Evolutionary conservation across 1,140 invertebrate genomes (phyloP).

Genomic region (Drosophila simulans): DNA sequence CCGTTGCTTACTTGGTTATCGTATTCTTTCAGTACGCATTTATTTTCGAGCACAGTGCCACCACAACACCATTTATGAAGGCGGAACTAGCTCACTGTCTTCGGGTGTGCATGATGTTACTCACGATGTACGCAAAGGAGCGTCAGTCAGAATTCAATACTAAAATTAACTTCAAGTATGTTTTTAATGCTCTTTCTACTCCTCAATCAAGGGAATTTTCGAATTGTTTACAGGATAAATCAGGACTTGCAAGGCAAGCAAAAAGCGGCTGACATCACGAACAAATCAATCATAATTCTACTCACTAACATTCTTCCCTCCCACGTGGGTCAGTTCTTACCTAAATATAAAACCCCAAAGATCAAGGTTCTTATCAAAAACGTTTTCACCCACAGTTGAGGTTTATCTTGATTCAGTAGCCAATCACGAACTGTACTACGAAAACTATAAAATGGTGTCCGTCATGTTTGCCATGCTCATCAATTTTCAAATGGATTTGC

Average conservation of each 20-base stretch:
- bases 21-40: constrained; percentile 86
- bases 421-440: constrained; percentile 92
- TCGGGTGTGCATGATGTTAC: constrained; percentile 88
- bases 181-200: background rate
- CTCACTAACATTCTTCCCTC: constrained; percentile 93
- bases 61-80: constrained; percentile 88
- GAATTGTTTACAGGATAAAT: constrained; percentile 6
- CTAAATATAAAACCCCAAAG: background rate
- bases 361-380: no score
- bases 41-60: constrained; percentile 86
- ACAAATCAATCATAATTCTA: constrained; percentile 92
- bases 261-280: constrained; percentile 89
- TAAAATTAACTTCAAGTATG: constrained; percentile 88
- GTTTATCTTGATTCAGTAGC: constrained; percentile 79
- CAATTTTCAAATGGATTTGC: constrained; percentile 88
- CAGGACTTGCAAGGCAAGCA: constrained; percentile 91
- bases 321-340: constrained; percentile 89
- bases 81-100: constrained; percentile 89
- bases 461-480: constrained; percentile 97
- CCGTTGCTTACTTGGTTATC: constrained; percentile 88
- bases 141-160: constrained; percentile 95
- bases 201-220: no score
- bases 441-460: constrained; percentile 92
- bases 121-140: constrained; percentile 91
- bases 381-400: background rate